Conservation (phyloP, 2,888 invertebrate species). For the Cordilura impudica region DNA sequence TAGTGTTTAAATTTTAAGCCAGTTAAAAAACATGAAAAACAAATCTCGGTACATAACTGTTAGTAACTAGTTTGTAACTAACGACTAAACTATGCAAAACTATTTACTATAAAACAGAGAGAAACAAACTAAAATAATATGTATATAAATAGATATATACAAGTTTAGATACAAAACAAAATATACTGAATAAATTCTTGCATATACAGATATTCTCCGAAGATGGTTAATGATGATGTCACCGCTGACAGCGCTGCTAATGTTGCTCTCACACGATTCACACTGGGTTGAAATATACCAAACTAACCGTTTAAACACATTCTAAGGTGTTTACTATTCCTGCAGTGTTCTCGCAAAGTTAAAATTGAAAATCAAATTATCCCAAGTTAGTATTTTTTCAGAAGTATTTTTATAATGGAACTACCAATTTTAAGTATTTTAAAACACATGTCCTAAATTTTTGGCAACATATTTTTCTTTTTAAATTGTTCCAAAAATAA, state of each 20-base stretch:
- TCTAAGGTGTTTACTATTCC: no score
- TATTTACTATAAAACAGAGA: slow-evolving; percentile 12
- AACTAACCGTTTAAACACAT: no score
- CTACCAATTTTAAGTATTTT: no score
- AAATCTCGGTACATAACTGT: slow-evolving; percentile 32
- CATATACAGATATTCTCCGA: not conserved
- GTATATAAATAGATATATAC: not conserved
- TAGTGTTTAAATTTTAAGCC: no score
- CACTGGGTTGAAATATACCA: no score
- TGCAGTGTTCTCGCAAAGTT: no score
- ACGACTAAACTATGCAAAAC: slow-evolving; percentile 42
- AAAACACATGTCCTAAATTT: no score
- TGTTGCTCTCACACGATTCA: not conserved
- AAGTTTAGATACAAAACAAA: not conserved
- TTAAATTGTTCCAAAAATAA: no score
- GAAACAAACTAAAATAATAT: slow-evolving; percentile 20
- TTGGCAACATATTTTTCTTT: no score
- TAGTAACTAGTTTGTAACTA: slow-evolving; percentile 47
- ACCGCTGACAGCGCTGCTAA: not conserved
- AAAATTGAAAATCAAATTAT: no score
- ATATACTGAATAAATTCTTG: not conserved
- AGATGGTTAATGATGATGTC: slow-evolving; percentile 9
- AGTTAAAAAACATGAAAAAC: not conserved
- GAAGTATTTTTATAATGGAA: no score
- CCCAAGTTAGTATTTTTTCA: no score